Evolutionary conservation across 2,888 invertebrate species (phyloP).

Genomic region (Opisthograptis luteolata): DNA sequence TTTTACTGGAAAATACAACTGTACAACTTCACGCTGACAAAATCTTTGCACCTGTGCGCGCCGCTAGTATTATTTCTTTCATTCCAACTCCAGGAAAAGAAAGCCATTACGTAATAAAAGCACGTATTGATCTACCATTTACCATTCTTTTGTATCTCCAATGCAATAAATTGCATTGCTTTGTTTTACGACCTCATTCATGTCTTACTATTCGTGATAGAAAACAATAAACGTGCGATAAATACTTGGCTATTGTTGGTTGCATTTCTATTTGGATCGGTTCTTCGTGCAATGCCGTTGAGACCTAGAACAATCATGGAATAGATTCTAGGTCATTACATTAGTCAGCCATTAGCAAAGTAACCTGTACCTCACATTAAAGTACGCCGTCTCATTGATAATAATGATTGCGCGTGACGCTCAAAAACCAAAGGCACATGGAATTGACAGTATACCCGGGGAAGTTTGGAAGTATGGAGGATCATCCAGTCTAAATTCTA

Average conservation of each 20-base stretch:
- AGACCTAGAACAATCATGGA: constrained; percentile 2
- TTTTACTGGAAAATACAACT: too few relatives aligned
- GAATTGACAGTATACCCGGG: too few relatives aligned
- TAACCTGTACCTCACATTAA: too few relatives aligned
- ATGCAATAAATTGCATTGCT: constrained; percentile 28
- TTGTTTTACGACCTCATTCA: constrained; percentile 27
- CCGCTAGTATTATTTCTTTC: too few relatives aligned
- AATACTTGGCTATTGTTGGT: constrained; percentile 32
- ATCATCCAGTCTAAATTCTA: too few relatives aligned
- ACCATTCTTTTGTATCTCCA: constrained; percentile 14
- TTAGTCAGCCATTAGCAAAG: neutral
- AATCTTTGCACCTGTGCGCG: too few relatives aligned
- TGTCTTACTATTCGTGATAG: constrained; percentile 35
- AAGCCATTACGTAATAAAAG: neutral
- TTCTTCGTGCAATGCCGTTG: constrained; percentile 12
- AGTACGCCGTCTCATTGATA: too few relatives aligned
- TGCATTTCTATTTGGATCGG: constrained; percentile 27
- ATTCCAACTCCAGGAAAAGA: too few relatives aligned
- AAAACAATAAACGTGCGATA: constrained; percentile 35
- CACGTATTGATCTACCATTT: constrained; percentile 12
- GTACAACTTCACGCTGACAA: too few relatives aligned
- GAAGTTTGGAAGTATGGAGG: too few relatives aligned
- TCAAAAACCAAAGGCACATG: too few relatives aligned
- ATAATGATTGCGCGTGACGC: too few relatives aligned
- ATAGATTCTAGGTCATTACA: neutral